Percentiles rank a stretch among this genome's conserved stretches.
These are phyloP conservation scores for Blastobasis lacticolella DNA, from an alignment of 2,888 invertebrate genomes.

Conservation along the genomic window DNA sequence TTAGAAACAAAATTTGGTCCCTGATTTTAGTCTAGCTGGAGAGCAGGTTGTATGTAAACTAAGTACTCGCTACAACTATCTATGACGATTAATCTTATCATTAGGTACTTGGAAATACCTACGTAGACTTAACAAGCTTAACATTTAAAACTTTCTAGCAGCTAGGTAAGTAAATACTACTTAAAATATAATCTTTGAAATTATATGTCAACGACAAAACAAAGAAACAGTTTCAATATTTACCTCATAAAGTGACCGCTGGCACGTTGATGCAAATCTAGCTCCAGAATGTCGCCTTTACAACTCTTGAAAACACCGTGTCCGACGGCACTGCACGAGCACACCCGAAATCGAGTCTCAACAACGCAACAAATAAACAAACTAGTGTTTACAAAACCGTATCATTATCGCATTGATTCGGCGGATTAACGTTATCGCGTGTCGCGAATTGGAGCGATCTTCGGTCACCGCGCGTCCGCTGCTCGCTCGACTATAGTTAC, in stretches of 20 bases:
- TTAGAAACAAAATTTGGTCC: too few relatives aligned
- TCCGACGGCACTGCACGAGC: constrained; percentile 41
- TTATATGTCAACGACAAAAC: too few relatives aligned
- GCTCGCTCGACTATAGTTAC: constrained; percentile 64
- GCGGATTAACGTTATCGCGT: constrained; percentile 48
- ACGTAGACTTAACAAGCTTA: too few relatives aligned
- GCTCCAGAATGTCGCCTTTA: constrained; percentile 78
- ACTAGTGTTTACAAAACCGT: constrained; percentile 21
- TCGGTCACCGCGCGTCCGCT: constrained; percentile 46
- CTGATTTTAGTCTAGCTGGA: too few relatives aligned
- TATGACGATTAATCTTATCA: too few relatives aligned
- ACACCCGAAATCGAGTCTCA: background rate
- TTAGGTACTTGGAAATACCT: too few relatives aligned
- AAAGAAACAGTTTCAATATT: constrained; percentile 11
- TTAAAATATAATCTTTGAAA: too few relatives aligned
- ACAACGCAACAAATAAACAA: too few relatives aligned
- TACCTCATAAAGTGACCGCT: constrained; percentile 85
- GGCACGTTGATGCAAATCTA: constrained; percentile 84
- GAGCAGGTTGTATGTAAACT: too few relatives aligned
- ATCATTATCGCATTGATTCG: constrained; percentile 38
- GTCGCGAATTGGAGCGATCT: constrained; percentile 42
- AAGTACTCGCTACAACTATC: too few relatives aligned
- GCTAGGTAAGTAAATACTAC: too few relatives aligned
- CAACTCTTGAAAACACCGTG: constrained; percentile 34
- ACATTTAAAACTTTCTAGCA: too few relatives aligned